Base-by-base conservation (phyloP, 2,888 invertebrate genomes). In the Morpho achilles region DNA sequence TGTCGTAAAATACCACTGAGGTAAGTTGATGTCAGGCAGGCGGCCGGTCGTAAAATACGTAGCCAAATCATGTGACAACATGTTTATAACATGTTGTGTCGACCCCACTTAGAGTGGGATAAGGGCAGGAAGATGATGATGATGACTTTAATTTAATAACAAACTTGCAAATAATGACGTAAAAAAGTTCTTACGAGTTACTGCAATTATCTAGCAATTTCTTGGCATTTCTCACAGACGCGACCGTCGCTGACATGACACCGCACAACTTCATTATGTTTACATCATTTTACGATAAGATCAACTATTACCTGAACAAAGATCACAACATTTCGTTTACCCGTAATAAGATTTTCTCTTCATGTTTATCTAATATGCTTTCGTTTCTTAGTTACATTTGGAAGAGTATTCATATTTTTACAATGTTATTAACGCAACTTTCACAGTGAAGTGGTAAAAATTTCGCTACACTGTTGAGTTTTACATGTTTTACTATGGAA, bases 271-370 rank as follows among this genome's bases (percentile, higher is more conserved):
- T 61, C 48, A 23, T 52, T 53, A 61, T 48, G 53, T 63, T 59
- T 59, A 49, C 56, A 58, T 63, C 54, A 61, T 52, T 56, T 54
- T 51, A 53, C 54, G 52, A 61, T 63, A 56, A 52, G 56, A 61
- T 61, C 56, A 46, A 44, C 47, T 56, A 52, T 64, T 62, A 56
- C 52, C 60, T 10, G 54, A 48, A 50, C 50, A 56, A 53, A 60
- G 46, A 55, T 63, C 56, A 44, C 60, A 60, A 59, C 60, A 57
- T 55, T 62, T 51, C 46, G 51, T 56, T 60, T 52, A 49, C 58
- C 22, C 48, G 22, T 45, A 51, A 52, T 52, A 7, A 16, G 41
- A 47, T 58, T 63, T 60, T 61, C 63, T n/a, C 58, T 47, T 48
- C 32, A 50, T 50, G 39, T 63, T 44, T 45, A 58, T 45, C 45